Evolutionary conservation across 2,888 invertebrate genomes (phyloP), one percentile per base, ranked within the genome.

Genomic region (Deladenus siricidicola): DNA sequence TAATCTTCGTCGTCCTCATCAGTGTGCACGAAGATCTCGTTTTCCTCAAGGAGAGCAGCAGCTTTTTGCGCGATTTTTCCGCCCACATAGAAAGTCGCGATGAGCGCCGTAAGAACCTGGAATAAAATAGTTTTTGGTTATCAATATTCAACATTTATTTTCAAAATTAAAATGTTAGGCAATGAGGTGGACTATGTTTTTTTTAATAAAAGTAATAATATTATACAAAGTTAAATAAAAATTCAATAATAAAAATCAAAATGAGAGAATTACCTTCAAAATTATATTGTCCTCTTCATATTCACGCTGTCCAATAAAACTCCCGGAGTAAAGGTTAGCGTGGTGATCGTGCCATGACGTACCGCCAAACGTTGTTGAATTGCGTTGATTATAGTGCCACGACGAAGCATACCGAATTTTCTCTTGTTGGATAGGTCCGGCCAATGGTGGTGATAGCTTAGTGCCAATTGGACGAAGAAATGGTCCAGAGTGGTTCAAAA

Each of bases 11-110:
- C 67, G 34, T 66, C 67, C 26, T 66, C 67, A 3, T 70, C 65
- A n/a, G 34, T 39, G 48, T 70, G 67, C 8, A 67, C 69, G 43
- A 67, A 67, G 39, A 67, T 67, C 53, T 67, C 67, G 45, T 70
- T 70, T 26, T 67, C 67, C 55, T 67, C 67, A 3, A 67, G 58
- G 42, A 70, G 57, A 14, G 65, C 34, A 17, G 70, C 67, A 8
- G 65, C 65, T 30, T 57, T 42, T 51, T 69, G 60, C 21, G 67
- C 67, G 10, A 70, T 43, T 47, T 70, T 67, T 24, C 61, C 69
- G 28, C 67, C 67, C 2, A 70, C 51, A 39, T 70, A 67, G 34
- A 67, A 17, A 14, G 70, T 67, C 23, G 52, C 50, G 43, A 56
- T 3, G 14, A 59, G 54, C 10, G 47, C 65, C 10, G 50, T 24